These are phyloP conservation scores for Meteorus sp. DNA, from an alignment of 1,140 invertebrate species.

Conservation along the genomic window DNA sequence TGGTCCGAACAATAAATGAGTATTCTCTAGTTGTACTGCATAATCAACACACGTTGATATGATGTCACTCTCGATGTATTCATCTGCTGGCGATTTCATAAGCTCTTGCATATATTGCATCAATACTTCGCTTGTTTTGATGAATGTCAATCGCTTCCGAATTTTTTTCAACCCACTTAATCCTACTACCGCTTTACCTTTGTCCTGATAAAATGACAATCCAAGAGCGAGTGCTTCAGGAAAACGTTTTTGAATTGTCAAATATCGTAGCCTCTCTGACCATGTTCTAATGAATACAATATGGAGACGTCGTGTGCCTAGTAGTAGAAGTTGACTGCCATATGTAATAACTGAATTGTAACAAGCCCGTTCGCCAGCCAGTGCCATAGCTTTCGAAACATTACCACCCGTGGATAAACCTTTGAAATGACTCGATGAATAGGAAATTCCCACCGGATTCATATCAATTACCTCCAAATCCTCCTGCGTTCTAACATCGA, in stretches of 20 bases:
- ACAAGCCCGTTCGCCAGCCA: slow-evolving; percentile 83
- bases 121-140: slow-evolving; percentile 62
- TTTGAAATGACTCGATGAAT: slow-evolving; percentile 92
- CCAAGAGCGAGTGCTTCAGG: slow-evolving; percentile 68
- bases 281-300: slow-evolving; percentile 80
- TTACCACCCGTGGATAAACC: slow-evolving; percentile 77
- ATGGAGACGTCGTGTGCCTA: slow-evolving; percentile 82
- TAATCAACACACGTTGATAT: slow-evolving; percentile 52
- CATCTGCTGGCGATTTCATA: slow-evolving; percentile 56
- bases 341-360: slow-evolving; percentile 86
- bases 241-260: slow-evolving; percentile 66
- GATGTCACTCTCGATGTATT: slow-evolving; percentile 39
- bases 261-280: slow-evolving; percentile 75
- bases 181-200: slow-evolving; percentile 69
- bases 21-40: slow-evolving; percentile 54
- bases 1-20: slow-evolving; percentile 59
- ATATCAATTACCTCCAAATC: slow-evolving; percentile 83
- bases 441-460: slow-evolving; percentile 83
- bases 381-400: slow-evolving; percentile 74
- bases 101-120: slow-evolving; percentile 63
- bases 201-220: slow-evolving; percentile 71
- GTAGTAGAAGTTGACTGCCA: slow-evolving; percentile 78
- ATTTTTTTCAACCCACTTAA: slow-evolving; percentile 63
- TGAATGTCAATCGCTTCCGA: slow-evolving; percentile 63
- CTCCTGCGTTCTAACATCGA: slow-evolving; percentile 86